Conservation (phyloP, 1,140 invertebrate species). For the Drosophila pectinifera region DNA sequence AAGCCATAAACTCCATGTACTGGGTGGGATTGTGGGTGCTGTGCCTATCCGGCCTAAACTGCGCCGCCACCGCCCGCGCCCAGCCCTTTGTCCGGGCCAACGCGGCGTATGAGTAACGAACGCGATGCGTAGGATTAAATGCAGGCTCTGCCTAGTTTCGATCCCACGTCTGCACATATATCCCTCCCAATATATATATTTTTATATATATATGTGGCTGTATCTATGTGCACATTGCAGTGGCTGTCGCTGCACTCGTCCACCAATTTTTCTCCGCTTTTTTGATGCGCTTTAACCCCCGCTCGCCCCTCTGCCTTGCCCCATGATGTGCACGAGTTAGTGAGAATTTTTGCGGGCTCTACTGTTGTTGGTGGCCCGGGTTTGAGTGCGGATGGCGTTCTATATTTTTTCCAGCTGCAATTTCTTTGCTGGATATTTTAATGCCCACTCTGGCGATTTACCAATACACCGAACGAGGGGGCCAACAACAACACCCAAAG, state of each 20-base stretch:
- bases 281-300: conserved; percentile 57
- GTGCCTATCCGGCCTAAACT: conserved; percentile 59
- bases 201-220: conserved; percentile 8
- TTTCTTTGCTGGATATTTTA: conserved; percentile 46
- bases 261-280: conserved; percentile 68
- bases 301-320: neutral
- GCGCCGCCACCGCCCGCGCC: too few relatives aligned
- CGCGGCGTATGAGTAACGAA: conserved; percentile 71
- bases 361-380: conserved; percentile 28
- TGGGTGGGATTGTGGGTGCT: conserved; percentile 29
- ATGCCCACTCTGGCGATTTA: conserved; percentile 34
- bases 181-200: conserved; percentile 12
- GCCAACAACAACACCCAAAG: conserved; percentile 29
- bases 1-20: conserved; percentile 63
- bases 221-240: conserved; percentile 25
- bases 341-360: conserved; percentile 53
- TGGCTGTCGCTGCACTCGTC: conserved; percentile 38
- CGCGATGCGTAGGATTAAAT: conserved; percentile 71
- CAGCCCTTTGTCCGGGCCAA: too few relatives aligned
- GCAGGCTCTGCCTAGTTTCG: conserved; percentile 62
- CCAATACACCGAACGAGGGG: conserved; percentile 26
- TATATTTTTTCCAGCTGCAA: conserved; percentile 51
- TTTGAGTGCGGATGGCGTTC: conserved; percentile 22
- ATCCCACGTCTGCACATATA: conserved; percentile 31
- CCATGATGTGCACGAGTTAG: conserved; percentile 34